A percentile compares a stretch with the other conserved stretches of the same genome.
These are phyloP conservation scores for Lytechinus variegatus DNA, from an alignment of 35 echinoderm and acorn worm genomes.

Conservation along the genomic window DNA sequence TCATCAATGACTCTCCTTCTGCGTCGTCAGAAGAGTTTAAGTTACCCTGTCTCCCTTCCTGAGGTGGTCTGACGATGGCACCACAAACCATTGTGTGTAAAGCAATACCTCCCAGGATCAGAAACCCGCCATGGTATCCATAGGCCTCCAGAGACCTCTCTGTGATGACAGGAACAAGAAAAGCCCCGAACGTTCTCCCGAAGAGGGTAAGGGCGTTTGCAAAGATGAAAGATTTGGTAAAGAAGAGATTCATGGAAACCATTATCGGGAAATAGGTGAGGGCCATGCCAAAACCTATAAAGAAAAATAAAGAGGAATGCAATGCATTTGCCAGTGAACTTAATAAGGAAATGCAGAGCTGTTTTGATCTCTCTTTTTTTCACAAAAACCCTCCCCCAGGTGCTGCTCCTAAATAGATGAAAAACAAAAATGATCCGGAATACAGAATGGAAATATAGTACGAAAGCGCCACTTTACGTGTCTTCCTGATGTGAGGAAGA, in stretches of 20 bases:
- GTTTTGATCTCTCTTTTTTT: too few relatives aligned
- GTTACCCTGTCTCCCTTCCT: not conserved
- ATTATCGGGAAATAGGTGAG: not conserved
- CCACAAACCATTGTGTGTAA: conserved; percentile 16
- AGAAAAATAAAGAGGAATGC: not conserved
- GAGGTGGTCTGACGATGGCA: not conserved
- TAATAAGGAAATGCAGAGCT: too few relatives aligned
- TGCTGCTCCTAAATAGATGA: too few relatives aligned
- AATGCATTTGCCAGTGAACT: too few relatives aligned
- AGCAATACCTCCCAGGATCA: conserved; percentile 19
- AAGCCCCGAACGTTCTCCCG: not conserved
- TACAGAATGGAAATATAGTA: too few relatives aligned
- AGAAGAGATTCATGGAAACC: not conserved
- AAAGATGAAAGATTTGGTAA: conserved; percentile 13
- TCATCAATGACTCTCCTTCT: not conserved
- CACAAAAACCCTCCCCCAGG: too few relatives aligned
- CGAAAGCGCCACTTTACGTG: too few relatives aligned
- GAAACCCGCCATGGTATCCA: conserved; percentile 13
- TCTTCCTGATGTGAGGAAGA: too few relatives aligned
- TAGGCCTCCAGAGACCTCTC: conserved; percentile 36
- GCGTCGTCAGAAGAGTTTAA: not conserved
- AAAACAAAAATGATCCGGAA: too few relatives aligned
- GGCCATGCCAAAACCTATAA: not conserved
- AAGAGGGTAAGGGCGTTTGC: conserved; percentile 36
- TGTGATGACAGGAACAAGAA: not conserved